These are phyloP conservation scores for Phoebastria nigripes DNA, from an alignment of 2,797 vertebrate species.

Conservation along the genomic window DNA sequence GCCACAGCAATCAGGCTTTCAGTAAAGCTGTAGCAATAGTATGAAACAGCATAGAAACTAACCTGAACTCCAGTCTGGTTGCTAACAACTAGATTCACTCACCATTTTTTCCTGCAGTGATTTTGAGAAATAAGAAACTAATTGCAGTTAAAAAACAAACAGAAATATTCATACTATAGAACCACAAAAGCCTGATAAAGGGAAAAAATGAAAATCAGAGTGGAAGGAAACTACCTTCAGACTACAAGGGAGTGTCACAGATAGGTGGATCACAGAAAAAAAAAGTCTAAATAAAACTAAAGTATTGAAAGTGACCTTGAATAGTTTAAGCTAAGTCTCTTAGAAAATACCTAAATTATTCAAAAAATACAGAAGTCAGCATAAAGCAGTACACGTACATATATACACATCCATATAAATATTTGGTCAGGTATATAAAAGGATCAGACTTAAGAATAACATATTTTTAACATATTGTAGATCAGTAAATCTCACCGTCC, in stretches of 20 bases:
- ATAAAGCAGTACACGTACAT: background rate
- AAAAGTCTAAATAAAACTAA: background rate
- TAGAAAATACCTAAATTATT: background rate
- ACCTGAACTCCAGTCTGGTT: background rate
- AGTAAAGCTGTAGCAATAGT: background rate
- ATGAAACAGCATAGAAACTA: background rate
- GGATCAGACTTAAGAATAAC: background rate
- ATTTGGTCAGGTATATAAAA: background rate
- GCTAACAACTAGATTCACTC: background rate
- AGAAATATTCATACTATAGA: background rate
- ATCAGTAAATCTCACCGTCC: background rate
- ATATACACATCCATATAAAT: background rate
- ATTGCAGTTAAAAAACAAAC: background rate
- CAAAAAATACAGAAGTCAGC: background rate
- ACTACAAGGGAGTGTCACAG: background rate
- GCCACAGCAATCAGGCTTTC: background rate
- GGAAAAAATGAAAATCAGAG: background rate
- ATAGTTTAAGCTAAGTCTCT: background rate
- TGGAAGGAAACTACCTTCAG: background rate
- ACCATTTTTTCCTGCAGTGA: background rate
- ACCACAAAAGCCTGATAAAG: background rate
- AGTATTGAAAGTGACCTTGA: background rate
- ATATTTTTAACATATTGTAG: background rate
- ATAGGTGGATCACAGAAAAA: background rate
- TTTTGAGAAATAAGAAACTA: background rate